Evolutionary conservation across 2,797 vertebrate genomes (phyloP).

Genomic region (Sebastes flavidus): DNA sequence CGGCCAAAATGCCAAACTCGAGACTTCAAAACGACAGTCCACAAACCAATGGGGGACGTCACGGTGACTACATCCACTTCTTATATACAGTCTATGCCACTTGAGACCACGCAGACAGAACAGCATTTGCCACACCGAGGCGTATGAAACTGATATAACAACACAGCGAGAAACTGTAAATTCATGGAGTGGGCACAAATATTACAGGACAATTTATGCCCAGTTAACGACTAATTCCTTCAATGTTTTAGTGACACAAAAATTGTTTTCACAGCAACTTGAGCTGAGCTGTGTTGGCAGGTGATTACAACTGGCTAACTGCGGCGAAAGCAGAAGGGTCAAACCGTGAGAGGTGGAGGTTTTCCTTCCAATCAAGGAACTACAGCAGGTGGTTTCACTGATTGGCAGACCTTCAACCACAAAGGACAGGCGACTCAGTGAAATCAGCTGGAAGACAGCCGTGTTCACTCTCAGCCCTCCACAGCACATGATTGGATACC

Average conservation of each 20-base stretch:
- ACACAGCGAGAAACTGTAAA: not conserved
- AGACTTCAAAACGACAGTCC: no score
- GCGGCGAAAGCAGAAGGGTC: conserved; percentile 21
- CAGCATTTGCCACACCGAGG: not conserved
- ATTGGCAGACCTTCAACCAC: conserved; percentile 40
- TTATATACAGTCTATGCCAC: no score
- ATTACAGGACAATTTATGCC: not conserved
- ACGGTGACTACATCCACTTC: no score
- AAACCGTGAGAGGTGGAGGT: conserved; percentile 19
- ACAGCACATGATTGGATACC: conserved; percentile 5
- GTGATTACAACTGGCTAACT: conserved; percentile 17
- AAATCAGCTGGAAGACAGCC: conserved; percentile 26
- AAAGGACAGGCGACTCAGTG: conserved; percentile 10
- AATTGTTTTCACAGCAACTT: conserved; percentile 13
- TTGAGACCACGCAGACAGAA: not conserved
- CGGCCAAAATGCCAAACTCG: no score
- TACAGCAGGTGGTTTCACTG: conserved; percentile 41
- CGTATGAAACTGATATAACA: not conserved
- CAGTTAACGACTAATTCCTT: not conserved
- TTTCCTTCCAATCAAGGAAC: conserved; percentile 43
- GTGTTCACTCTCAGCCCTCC: not conserved
- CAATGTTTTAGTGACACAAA: conserved; percentile 13
- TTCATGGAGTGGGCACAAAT: not conserved
- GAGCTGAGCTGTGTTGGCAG: conserved; percentile 11
- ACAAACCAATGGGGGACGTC: no score